phyloP scores from a whole-genome alignment of 1,140 invertebrate genomes.

The Zaprionus tsacasi region DNA sequence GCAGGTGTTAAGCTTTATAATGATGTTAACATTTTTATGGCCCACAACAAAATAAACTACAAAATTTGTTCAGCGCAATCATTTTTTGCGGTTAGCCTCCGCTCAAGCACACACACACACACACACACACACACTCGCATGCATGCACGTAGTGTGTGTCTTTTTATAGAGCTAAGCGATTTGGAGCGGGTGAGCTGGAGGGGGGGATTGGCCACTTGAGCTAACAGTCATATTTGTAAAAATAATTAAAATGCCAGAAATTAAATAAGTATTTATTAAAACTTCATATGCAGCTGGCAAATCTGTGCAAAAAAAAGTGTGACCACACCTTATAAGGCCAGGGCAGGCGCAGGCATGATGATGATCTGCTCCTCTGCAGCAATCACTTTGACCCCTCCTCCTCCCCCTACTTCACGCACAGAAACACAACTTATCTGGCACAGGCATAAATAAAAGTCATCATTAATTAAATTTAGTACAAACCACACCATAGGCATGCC shows the following conservation, averaged over 20 bases:
- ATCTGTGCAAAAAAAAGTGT: background rate
- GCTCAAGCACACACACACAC: constrained; percentile 23
- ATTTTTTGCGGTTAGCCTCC: constrained; percentile 60
- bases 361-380: background rate
- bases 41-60: constrained; percentile 70
- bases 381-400: too few species aligned
- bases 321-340: background rate
- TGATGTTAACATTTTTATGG: constrained; percentile 83
- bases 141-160: background rate
- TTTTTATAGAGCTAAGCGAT: constrained; percentile 61
- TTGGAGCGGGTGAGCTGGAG: constrained; percentile 27
- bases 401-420: too few species aligned
- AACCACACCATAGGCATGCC: constrained; percentile 69
- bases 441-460: constrained; percentile 82
- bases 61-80: constrained; percentile 78
- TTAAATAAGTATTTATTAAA: constrained; percentile 39
- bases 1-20: constrained; percentile 80
- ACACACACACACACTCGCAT: background rate
- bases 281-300: background rate
- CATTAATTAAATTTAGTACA: constrained; percentile 82
- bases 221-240: constrained; percentile 51
- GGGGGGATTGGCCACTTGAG: background rate
- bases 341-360: background rate
- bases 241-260: constrained; percentile 68
- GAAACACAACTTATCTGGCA: constrained; percentile 26